These are phyloP conservation scores for Lithophane ornitopus DNA, from an alignment of 2,888 invertebrate genomes.

Conservation along the genomic window DNA sequence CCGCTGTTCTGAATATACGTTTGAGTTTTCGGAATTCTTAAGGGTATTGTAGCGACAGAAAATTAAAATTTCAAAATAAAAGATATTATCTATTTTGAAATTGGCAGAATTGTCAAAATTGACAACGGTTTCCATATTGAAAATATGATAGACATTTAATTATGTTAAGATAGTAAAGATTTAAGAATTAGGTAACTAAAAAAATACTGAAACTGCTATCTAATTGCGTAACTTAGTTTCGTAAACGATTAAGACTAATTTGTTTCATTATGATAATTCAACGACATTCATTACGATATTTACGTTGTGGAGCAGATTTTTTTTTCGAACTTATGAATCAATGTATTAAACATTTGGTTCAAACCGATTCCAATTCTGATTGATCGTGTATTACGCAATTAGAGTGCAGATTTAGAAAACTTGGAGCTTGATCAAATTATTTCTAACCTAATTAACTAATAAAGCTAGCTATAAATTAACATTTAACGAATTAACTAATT, in stretches of 20 bases:
- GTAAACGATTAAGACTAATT: too few relatives aligned
- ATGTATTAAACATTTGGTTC: too few relatives aligned
- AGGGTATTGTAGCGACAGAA: background rate
- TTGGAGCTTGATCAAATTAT: background rate
- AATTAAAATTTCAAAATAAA: background rate
- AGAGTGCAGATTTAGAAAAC: background rate
- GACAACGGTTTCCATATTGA: background rate
- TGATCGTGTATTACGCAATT: too few relatives aligned
- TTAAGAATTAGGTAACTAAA: too few relatives aligned
- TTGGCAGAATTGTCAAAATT: background rate
- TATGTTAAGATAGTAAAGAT: background rate
- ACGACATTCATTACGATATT: too few relatives aligned
- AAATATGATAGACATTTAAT: background rate
- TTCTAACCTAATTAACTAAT: background rate
- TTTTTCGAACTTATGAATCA: too few relatives aligned
- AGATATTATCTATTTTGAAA: background rate
- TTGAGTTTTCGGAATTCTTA: too few relatives aligned
- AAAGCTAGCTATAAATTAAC: conserved; percentile 5
- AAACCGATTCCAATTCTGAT: too few relatives aligned
- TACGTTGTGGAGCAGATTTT: too few relatives aligned
- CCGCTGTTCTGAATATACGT: too few relatives aligned
- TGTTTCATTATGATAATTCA: too few relatives aligned
- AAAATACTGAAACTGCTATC: background rate
- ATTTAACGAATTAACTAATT: background rate
- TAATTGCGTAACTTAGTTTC: too few relatives aligned